Evolutionary conservation across 2,888 invertebrate genomes (phyloP), one percentile per base, ranked within the genome.

Genomic region (Lepetodrilus schrolli): DNA sequence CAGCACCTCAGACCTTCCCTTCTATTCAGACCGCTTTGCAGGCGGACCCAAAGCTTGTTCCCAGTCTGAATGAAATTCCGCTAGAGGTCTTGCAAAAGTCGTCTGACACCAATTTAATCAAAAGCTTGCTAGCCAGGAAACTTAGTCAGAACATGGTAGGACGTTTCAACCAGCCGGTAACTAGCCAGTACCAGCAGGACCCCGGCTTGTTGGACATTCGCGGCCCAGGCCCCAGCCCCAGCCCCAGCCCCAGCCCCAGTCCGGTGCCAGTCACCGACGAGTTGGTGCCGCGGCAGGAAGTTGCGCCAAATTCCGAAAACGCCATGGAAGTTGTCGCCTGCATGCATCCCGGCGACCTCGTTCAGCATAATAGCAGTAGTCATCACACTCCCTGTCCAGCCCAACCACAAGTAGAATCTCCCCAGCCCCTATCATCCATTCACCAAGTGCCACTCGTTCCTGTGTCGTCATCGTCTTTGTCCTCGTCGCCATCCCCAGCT

Each of bases 41-140:
- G 38, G 69, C 71, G 21, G 77, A 79, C 58, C 36, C 70, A 69
- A 23, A 70, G 70, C 50, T 34, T 20, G 36, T 36, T 7, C n/a
- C 58, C 23, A 58, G 30, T 58, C 5, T 58, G 17, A 58, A 10
- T 58, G 58, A 58, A 2, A 10, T 58, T 17, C 58, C 58, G n/a
- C 30, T 58, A 30, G 58, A 58, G 58, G 34, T 58, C 17, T 30
- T 58, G 17, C 58, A 58, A 30, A 58, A 58, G 34, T 49, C 75
- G 38, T 58, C 82, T n/a, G 86, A 88, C 47, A 82, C 96, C 70
- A 95, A 96, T 76, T 93, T 97, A 84, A 97, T 97, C 90, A 97
- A 97, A 92, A 96, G 96, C 92, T 93, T 98, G 82, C 92, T 98
- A 91, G 97, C 97, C 85, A 96, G 95, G 92, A 98, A 97, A 94